Percentiles rank a stretch among this genome's conserved stretches.
phyloP scores from a whole-genome alignment of 2,888 invertebrate genomes.

The Phyto melanocephala region DNA sequence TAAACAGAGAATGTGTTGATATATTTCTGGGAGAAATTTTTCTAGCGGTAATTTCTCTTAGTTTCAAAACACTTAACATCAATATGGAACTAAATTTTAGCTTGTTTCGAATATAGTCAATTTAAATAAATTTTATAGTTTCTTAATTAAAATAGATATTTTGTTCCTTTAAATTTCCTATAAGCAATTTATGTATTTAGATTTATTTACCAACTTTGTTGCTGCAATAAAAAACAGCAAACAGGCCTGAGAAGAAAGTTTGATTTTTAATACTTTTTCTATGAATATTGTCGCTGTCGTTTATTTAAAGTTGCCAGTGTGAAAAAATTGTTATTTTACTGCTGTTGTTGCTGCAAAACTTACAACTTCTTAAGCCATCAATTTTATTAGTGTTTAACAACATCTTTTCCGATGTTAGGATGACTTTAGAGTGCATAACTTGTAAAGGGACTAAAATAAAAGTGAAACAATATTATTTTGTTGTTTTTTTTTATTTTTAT shows the following conservation, averaged over 20 bases:
- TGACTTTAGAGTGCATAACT: neutral
- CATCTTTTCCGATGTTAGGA: constrained; percentile 24
- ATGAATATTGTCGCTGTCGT: constrained; percentile 8
- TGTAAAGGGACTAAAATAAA: neutral
- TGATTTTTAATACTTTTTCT: neutral
- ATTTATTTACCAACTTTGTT: constrained; percentile 28
- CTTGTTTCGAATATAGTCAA: no score
- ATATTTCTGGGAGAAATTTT: no score
- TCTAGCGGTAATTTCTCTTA: no score
- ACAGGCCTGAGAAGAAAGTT: neutral
- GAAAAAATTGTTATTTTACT: constrained; percentile 17
- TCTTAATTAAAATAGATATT: no score
- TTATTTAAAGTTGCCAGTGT: constrained; percentile 8
- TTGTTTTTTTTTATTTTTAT: no score
- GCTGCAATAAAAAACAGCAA: neutral
- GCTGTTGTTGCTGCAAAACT: neutral
- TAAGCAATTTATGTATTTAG: neutral
- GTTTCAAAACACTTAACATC: no score
- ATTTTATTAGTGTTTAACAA: constrained; percentile 56
- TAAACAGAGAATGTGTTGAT: no score
- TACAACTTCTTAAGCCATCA: constrained; percentile 50
- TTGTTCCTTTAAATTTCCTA: no score
- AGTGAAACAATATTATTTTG: no score
- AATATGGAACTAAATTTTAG: no score
- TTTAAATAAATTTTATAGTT: constrained; percentile 11